Conservation (phyloP, 2,113 vertebrate genomes). For the Poeciliopsis retropinna region DNA sequence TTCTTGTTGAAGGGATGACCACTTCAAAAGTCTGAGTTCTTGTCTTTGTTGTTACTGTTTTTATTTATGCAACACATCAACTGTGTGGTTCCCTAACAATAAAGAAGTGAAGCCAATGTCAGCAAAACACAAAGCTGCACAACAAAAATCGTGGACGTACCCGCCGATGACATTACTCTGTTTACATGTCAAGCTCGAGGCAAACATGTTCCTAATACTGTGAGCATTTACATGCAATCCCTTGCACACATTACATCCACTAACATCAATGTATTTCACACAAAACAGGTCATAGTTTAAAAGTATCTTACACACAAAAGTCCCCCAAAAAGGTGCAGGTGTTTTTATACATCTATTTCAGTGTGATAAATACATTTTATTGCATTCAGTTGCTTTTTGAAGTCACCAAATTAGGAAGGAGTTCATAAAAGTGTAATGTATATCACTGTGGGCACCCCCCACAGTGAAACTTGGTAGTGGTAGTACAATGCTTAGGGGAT, state of each 20-base stretch:
- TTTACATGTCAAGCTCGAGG: neutral
- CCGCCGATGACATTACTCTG: neutral
- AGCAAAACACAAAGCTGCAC: neutral
- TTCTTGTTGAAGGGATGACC: neutral
- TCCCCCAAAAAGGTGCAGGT: neutral
- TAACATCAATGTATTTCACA: neutral
- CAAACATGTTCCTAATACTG: neutral
- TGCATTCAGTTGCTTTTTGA: constrained; percentile 12
- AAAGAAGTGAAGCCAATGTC: neutral
- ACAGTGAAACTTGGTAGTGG: too few relatives aligned
- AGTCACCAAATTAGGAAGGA: neutral
- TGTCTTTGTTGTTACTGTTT: neutral
- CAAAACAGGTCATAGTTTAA: neutral
- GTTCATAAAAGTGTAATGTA: neutral
- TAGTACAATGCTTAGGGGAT: too few relatives aligned
- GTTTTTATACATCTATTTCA: neutral
- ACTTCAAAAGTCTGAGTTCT: neutral
- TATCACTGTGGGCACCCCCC: too few relatives aligned
- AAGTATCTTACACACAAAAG: too few relatives aligned
- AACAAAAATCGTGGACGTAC: neutral
- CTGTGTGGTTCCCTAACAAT: neutral
- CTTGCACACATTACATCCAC: neutral
- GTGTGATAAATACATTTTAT: neutral
- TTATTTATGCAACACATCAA: neutral
- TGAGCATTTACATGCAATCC: neutral